phyloP scores from a whole-genome alignment of 2,113 vertebrate genomes.

The Ranitomeya variabilis region DNA sequence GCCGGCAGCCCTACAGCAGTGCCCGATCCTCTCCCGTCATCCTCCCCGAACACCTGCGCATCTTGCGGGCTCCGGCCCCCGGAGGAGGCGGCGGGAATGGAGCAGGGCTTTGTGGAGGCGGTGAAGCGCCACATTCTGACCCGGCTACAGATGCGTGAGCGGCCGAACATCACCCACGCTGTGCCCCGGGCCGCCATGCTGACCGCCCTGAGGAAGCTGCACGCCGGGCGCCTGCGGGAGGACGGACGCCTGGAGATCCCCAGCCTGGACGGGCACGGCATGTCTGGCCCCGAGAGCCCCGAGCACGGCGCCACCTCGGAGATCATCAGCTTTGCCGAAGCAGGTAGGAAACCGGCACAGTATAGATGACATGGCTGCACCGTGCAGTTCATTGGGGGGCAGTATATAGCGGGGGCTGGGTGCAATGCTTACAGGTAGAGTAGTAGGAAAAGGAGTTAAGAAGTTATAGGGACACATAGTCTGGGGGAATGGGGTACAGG shows the following conservation, averaged over 20 bases:
- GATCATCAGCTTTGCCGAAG: constrained; percentile 97
- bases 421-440: too few relatives aligned
- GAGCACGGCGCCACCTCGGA: constrained; percentile 76
- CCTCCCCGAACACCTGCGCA: constrained; percentile 81
- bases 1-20: constrained; percentile 64
- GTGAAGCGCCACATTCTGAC: constrained; percentile 95
- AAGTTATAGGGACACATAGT: too few relatives aligned
- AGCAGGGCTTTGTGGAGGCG: constrained; percentile 91
- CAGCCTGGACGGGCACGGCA: constrained; percentile 88
- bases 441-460: too few relatives aligned
- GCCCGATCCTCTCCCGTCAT: constrained; percentile 66
- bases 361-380: background rate
- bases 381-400: too few relatives aligned
- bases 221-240: constrained; percentile 90
- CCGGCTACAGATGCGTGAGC: constrained; percentile 90
- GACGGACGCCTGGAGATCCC: constrained; percentile 95
- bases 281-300: constrained; percentile 81
- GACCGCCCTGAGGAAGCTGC: constrained; percentile 93
- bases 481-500: background rate
- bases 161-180: constrained; percentile 96
- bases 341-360: constrained; percentile 75
- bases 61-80: constrained; percentile 86
- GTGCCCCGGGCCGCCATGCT: constrained; percentile 95
- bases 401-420: too few relatives aligned
- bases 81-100: constrained; percentile 80